Base-by-base conservation (phyloP, 1,140 invertebrate species). In the Daktulosphaira vitifoliae region DNA sequence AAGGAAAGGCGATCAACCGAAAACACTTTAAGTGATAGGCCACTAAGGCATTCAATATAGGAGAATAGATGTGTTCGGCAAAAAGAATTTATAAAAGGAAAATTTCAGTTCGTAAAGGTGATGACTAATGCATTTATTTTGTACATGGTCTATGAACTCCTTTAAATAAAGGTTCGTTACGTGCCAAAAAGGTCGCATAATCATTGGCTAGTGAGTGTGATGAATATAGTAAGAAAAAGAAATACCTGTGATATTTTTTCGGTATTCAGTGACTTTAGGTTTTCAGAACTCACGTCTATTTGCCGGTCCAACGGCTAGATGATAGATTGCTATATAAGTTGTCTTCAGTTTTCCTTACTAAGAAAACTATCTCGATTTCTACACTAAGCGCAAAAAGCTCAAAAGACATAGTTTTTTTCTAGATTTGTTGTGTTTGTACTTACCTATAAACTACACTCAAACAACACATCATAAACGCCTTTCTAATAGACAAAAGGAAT, bases 101-200 rank as follows among this genome's bases (percentile, higher is more conserved):
- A 38, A 38, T 38, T 16, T 51, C 49, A 33, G 16, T 26, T 18
- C 9, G 23, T 20, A 25, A 13, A 20, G 39, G 23, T 42, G 56
- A 33, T 48, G 26, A 62, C 56, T 62, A 62, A 62, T 62, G 56
- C 56, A 16, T 62, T 62, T 62, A 48, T 62, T 33, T 62, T 62
- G 56, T 62, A 48, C 29, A 56, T 18, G 56, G 20, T 44, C 23
- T 23, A 26, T 33, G 53, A 13, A 29, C 33, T 37, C 29, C 52
- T 33, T 33, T 33, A 33, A 11, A 11, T 33, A 20, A 56, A 56
- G 38, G 53, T 56, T 56, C 38, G 38, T 56, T 53, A 56, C 52
- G 53, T 23, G n/a, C 38, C 38, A 29, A 44, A 59, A 59, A 44
- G 39, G 20, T 59, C 54, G 25, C 39, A 59, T 59, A 56, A 56